Base-by-base conservation (phyloP, 2,888 invertebrate genomes). In the Sympetrum striolatum region DNA sequence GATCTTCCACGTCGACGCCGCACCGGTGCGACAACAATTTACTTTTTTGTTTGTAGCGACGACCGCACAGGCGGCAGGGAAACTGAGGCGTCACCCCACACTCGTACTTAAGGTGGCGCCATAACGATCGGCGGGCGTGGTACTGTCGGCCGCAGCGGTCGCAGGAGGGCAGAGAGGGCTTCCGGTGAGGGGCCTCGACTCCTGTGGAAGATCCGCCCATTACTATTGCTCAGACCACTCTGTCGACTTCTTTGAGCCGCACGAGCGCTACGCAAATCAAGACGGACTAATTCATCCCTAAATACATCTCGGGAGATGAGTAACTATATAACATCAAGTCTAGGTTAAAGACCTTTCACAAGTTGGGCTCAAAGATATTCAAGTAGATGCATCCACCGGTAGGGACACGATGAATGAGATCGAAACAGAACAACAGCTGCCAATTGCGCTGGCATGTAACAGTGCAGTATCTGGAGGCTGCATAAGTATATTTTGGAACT, bases 1-100 rank as follows among this genome's bases (percentile, higher is more conserved):
- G 4, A n/a, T 80, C n/a, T 37, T 39, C 39, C 39, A 80, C 39
- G 6, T 39, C 39, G 14, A 37, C 39, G 80, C 31, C 18, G 39
- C 80, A 80, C 4, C 80, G 18, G n/a, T 37, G 37, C 80, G 22
- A 80, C 39, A 37, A 37, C 44, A 39, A n/a, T 37, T 80, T 80
- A 22, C 37, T 37, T 73, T 73, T 25, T 73, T 44, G 39, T 80
- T 37, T 80, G 39, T 80, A 37, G 14, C 94, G 95, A 93, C 95
- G 95, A 91, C 94, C 95, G 93, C 97, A 97, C 92, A 94, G 93
- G 92, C 95, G 95, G 94, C 97, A 97, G 91, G 94, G 94, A 93
- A 96, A 97, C 94, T 96, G 96, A 90, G 96, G 96, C 92, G 95
- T 95, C 91, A 95, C 96, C 3, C 91, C 91, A 81, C 90, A 91